phyloP scores from a whole-genome alignment of 1,140 invertebrate species.

The Tetramorium simillimum region DNA sequence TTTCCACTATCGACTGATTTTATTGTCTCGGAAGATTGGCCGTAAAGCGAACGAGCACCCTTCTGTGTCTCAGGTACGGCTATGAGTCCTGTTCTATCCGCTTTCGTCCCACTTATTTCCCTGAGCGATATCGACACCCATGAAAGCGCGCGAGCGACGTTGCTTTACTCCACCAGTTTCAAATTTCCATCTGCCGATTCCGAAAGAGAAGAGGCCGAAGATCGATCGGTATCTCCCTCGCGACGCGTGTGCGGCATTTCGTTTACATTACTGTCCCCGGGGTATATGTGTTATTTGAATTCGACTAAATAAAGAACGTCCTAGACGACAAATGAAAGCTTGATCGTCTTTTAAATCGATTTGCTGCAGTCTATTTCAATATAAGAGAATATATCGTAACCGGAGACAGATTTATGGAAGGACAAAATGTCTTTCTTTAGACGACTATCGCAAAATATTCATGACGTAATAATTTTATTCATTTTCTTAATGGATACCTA shows the following conservation, averaged over 20 bases:
- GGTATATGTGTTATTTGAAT: background rate
- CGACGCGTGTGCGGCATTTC: background rate
- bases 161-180: slow-evolving; percentile 19
- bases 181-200: slow-evolving; percentile 18
- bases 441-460: background rate
- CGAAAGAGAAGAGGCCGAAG: background rate
- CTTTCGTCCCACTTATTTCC: slow-evolving; percentile 25
- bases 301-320: background rate
- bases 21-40: slow-evolving; percentile 56
- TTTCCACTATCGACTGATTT: slow-evolving; percentile 50
- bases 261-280: slow-evolving; percentile 18
- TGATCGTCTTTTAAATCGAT: slow-evolving; percentile 9
- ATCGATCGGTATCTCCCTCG: background rate
- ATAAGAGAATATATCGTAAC: background rate
- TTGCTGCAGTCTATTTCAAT: background rate
- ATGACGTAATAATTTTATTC: background rate
- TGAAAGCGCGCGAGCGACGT: background rate
- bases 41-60: slow-evolving; percentile 43
- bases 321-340: background rate
- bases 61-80: slow-evolving; percentile 31
- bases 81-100: background rate
- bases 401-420: background rate
- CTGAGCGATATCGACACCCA: slow-evolving; percentile 29
- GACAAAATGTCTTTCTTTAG: background rate
- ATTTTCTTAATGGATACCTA: too few species aligned